Base-by-base conservation (phyloP, 2,888 invertebrate species). In the Sphaerophoria rueppellii region DNA sequence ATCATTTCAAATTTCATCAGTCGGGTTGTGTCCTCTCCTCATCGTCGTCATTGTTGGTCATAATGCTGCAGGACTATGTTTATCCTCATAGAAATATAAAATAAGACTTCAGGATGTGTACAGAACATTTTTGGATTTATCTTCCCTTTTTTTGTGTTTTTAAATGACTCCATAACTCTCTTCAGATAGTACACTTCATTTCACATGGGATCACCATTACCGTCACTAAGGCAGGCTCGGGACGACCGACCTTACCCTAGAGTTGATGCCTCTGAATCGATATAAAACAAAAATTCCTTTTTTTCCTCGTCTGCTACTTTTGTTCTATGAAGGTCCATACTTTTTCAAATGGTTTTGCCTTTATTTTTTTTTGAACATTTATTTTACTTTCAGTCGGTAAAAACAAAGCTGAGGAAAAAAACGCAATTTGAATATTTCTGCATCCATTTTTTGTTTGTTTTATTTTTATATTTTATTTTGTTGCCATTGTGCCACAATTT, bases 381-480 rank as follows among this genome's bases (percentile, higher is more conserved):
- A 32, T 69, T 54, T 48, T 43, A 24, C 46, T n/a, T 34, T 16
- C n/a, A 16, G 24, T 11, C 2, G 12, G 37, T 4, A 24, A 32
- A 43, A 9, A 16, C 57, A 55, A 6, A 35, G 34, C 40, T 40
- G 6, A 40, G 40, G 50, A 54, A 35, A 46, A 58, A 43, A 43
- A 34, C 6, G 35, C 57, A 82, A 82, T 82, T 82, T 82, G 74
- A 82, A 82, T 82, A 79, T 74, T 82, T 74, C 79, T 82, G 82
- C 82, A 82, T 78, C 69, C 69, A 73, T 52, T 70, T 57, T 72
- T 81, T 57, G 16, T 70, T 55, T 16, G 61, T 69, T 40, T 55
- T 40, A 52, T 50, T 71, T 54, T 50, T 50, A 46, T 60, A 9
- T 54, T 58, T 55, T 48, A 40, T 57, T 50, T 60, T 50, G 55